Evolutionary conservation across 2,797 vertebrate species (phyloP).

Genomic region (Falco biarmicus): DNA sequence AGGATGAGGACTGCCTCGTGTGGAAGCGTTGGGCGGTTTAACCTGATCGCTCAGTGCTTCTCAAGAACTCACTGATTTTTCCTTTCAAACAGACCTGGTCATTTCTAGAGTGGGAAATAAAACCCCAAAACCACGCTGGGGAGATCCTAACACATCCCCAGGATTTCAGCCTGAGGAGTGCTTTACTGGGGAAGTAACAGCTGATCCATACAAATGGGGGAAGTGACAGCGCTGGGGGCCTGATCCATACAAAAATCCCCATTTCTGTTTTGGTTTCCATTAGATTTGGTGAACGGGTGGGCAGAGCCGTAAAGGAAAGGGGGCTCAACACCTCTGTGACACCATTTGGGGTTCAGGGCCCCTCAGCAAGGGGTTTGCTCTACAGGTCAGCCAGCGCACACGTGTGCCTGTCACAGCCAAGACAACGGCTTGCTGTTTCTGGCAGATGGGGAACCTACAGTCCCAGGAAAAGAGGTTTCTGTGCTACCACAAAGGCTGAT

Average conservation of each 20-base stretch:
- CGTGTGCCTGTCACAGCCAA: accelerated
- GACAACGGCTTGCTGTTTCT: accelerated
- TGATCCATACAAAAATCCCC: background rate
- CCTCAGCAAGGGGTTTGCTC: accelerated
- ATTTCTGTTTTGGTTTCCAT: accelerated
- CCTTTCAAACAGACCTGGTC: background rate
- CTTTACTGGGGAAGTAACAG: background rate
- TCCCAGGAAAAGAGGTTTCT: background rate
- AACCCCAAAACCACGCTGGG: background rate
- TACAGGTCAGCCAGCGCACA: accelerated
- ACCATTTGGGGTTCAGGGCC: background rate
- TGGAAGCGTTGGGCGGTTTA: background rate
- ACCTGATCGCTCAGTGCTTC: background rate
- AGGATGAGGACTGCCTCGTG: accelerated
- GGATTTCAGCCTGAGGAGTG: background rate
- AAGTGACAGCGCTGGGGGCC: accelerated
- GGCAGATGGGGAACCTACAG: accelerated
- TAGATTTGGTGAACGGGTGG: background rate
- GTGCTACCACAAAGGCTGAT: background rate
- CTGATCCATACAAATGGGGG: no score
- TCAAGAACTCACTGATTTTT: background rate
- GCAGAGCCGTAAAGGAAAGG: background rate
- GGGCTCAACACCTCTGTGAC: accelerated
- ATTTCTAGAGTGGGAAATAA: no score
- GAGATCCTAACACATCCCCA: background rate